Percentiles rank a stretch among this genome's conserved stretches.
phyloP scores from a whole-genome alignment of 2,797 vertebrate species.

The Glyptemys insculpta region DNA sequence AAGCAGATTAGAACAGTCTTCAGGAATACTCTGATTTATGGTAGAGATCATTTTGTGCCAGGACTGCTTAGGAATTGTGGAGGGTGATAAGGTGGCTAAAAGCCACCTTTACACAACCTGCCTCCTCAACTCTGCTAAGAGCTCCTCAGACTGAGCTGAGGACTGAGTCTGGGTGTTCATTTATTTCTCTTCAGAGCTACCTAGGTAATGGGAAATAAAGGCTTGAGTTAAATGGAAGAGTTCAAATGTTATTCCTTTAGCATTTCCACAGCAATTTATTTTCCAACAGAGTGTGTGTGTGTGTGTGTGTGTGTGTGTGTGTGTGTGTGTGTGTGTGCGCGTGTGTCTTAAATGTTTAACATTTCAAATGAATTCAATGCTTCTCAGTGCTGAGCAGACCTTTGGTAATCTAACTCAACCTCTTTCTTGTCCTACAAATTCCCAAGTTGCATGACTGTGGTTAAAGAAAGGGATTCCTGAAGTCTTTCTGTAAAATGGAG shows the following conservation, averaged over 20 bases:
- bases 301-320: no score
- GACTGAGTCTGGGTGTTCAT: no score
- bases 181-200: not conserved
- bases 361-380: not conserved
- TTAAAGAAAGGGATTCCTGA: slow-evolving; percentile 4
- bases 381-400: not conserved
- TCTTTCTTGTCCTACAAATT: not conserved
- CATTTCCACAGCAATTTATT: not conserved
- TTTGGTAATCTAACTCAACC: not conserved
- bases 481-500: not conserved
- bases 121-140: accelerated
- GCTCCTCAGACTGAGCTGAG: not conserved
- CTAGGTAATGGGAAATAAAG: not conserved
- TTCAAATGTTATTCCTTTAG: not conserved
- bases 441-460: not conserved
- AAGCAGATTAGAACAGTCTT: not conserved
- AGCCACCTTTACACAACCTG: not conserved
- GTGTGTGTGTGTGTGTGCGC: no score
- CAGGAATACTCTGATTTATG: not conserved
- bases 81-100: accelerated
- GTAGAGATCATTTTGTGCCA: not conserved
- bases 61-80: not conserved
- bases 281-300: no score
- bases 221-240: not conserved
- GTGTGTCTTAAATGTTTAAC: not conserved